Evolutionary conservation across 2,888 invertebrate genomes (phyloP).

Genomic region (Troilus luridus): DNA sequence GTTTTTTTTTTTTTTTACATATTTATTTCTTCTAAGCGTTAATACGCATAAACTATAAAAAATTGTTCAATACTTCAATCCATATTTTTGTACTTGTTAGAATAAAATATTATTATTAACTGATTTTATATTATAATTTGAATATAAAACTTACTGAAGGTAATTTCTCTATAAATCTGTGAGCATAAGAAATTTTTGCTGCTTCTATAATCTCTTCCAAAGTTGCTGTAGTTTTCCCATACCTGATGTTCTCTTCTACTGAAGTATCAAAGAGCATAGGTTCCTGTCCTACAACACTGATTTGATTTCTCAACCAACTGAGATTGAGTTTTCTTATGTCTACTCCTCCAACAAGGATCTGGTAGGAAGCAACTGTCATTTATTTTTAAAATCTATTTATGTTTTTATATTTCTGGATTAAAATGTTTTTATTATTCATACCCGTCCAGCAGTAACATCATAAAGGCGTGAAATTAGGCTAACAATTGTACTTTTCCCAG

Average conservation of each 20-base stretch:
- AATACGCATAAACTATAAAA: too few species aligned
- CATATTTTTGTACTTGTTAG: too few species aligned
- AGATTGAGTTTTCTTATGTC: constrained; percentile 74
- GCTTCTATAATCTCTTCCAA: constrained; percentile 68
- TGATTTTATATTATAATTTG: not conserved
- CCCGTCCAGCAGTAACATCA: constrained; percentile 71
- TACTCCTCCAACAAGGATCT: constrained; percentile 63
- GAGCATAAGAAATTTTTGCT: constrained; percentile 69
- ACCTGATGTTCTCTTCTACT: constrained; percentile 75
- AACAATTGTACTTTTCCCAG: constrained; percentile 84
- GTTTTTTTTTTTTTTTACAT: too few species aligned
- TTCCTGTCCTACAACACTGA: constrained; percentile 82
- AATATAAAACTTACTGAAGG: constrained; percentile 54
- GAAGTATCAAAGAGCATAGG: constrained; percentile 74
- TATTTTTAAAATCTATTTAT: too few species aligned
- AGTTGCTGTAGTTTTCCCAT: constrained; percentile 70
- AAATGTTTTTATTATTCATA: too few species aligned
- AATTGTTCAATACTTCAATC: too few species aligned
- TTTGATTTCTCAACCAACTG: constrained; percentile 78
- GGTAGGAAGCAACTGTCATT: too few species aligned
- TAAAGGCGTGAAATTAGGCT: constrained; percentile 82
- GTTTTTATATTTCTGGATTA: too few species aligned
- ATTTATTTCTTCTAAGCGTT: too few species aligned
- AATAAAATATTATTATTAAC: too few species aligned
- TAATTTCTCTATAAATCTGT: constrained; percentile 66